Evolutionary conservation across 2,113 vertebrate species (phyloP).

Genomic region (Rhynchopsitta pachyrhyncha): DNA sequence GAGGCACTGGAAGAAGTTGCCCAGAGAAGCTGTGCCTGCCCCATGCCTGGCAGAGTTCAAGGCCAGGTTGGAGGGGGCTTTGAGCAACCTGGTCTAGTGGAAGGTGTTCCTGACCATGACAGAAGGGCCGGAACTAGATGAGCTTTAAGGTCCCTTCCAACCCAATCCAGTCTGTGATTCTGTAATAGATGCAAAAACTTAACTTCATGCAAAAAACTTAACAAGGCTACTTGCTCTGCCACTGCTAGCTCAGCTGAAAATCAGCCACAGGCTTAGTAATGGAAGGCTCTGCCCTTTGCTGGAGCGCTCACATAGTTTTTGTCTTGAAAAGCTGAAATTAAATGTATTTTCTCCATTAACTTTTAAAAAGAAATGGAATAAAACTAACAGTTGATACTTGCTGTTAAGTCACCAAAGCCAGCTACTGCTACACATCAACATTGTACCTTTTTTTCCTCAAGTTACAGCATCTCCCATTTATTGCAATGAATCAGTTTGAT

Average conservation of each 20-base stretch:
- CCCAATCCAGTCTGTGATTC: not conserved
- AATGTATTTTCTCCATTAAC: not conserved
- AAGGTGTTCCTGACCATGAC: not conserved
- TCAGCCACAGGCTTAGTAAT: not conserved
- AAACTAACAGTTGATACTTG: not conserved
- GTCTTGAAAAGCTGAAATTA: not conserved
- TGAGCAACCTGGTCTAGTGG: not conserved
- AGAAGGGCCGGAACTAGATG: not conserved
- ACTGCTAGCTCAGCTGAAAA: not conserved
- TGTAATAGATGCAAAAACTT: not conserved
- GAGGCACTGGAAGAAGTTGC: not conserved
- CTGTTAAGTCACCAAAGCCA: not conserved
- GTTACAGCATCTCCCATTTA: not conserved
- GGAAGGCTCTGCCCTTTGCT: not conserved
- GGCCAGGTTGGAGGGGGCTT: not conserved
- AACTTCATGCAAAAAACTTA: not conserved
- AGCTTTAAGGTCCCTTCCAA: not conserved
- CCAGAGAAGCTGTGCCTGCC: not conserved
- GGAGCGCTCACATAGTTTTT: not conserved
- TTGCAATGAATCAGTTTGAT: not conserved
- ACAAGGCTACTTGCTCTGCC: not conserved
- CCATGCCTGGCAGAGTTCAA: not conserved
- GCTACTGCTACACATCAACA: accelerated
- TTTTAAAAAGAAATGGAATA: not conserved
- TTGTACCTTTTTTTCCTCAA: not conserved